A percentile compares a stretch with the other conserved stretches of the same genome.
Conservation (phyloP, 30 jellyfish, hydroid and myxozoan genomes). For the Calvadosia cruxmelitensis region DNA sequence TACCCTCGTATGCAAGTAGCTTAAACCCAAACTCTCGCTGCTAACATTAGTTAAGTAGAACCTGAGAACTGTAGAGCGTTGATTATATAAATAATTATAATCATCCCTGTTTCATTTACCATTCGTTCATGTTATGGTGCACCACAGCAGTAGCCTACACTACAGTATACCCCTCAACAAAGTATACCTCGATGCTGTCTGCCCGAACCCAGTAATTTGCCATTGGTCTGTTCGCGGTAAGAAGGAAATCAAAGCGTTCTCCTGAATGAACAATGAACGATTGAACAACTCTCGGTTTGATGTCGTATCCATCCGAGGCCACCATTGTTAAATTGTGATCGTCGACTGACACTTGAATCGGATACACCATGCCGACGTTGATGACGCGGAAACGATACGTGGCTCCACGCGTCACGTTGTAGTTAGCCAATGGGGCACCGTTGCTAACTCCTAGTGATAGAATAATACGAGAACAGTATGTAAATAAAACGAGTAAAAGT, state of each 20-base stretch:
- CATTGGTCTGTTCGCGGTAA: conserved; percentile 48
- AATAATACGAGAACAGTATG: too few species aligned
- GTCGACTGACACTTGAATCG: conserved; percentile 75
- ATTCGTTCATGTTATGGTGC: too few species aligned
- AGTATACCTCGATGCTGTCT: conserved; percentile 86
- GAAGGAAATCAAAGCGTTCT: conserved; percentile 72
- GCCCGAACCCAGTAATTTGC: conserved; percentile 87
- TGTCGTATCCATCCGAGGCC: conserved; percentile 74
- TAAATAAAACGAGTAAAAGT: too few species aligned
- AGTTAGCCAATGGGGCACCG: conserved; percentile 66
- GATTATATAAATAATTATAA: too few species aligned
- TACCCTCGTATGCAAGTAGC: too few species aligned
- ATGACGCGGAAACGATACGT: conserved; percentile 76
- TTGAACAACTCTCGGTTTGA: conserved; percentile 39
- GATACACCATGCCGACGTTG: conserved; percentile 68
- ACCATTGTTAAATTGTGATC: conserved; percentile 46
- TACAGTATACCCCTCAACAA: too few species aligned
- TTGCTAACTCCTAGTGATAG: too few species aligned
- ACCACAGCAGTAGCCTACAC: too few species aligned
- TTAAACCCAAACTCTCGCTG: too few species aligned
- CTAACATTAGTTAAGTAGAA: too few species aligned
- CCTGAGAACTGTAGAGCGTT: too few species aligned
- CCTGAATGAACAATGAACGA: conserved; percentile 79
- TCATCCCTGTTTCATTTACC: too few species aligned
- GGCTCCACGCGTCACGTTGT: conserved; percentile 51